Conservation (phyloP, 2,888 invertebrate species). For the Lasius platythorax region DNA sequence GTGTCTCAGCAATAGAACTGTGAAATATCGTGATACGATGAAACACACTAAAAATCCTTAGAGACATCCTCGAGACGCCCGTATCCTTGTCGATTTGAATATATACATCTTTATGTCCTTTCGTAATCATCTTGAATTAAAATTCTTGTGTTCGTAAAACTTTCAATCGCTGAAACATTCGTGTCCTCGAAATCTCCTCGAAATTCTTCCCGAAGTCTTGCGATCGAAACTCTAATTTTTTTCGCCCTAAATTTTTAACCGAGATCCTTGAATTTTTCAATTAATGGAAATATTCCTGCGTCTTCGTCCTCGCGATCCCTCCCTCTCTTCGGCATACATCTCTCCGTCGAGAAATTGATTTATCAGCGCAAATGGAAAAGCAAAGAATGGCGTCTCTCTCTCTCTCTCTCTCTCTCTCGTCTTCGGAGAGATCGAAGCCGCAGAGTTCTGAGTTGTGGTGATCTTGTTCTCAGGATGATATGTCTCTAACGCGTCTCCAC, state of each 20-base stretch:
- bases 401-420: background rate
- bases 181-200: background rate
- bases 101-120: background rate
- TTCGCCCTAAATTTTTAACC: background rate
- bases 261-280: background rate
- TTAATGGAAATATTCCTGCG: background rate
- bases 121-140: background rate
- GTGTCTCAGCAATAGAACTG: background rate
- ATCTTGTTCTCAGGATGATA: conserved; percentile 72
- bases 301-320: background rate
- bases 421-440: background rate
- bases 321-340: background rate
- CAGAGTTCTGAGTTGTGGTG: conserved; percentile 72
- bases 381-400: background rate
- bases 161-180: background rate
- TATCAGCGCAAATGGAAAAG: background rate
- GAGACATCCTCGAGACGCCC: background rate
- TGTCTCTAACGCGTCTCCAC: conserved; percentile 68
- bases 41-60: conserved; percentile 13
- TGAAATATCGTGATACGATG: background rate
- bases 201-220: background rate
- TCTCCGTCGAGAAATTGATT: background rate
- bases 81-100: background rate
- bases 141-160: background rate
- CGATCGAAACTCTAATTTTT: background rate